A percentile compares a stretch with the other conserved stretches of the same genome.
Evolutionary conservation across 2,888 invertebrate genomes (phyloP).

Genomic region (Strigamia transsilvanica): DNA sequence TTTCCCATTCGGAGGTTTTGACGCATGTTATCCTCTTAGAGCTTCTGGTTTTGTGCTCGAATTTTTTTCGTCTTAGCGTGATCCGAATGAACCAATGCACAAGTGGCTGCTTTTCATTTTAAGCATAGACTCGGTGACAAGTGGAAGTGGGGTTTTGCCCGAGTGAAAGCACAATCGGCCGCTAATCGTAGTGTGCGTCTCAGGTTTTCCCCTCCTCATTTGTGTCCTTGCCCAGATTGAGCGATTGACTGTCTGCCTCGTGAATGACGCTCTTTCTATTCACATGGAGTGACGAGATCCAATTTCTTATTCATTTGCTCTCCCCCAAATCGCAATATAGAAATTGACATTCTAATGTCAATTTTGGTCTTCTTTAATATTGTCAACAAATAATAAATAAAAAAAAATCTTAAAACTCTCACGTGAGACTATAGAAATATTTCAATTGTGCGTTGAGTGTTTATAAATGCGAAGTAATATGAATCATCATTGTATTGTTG

Average conservation of each 20-base stretch:
- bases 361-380: not conserved
- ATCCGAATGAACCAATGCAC: slow-evolving; percentile 37
- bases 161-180: slow-evolving; percentile 43
- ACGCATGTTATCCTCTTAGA: slow-evolving; percentile 44
- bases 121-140: slow-evolving; percentile 49
- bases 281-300: slow-evolving; percentile 11
- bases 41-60: not conserved
- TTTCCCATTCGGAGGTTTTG: not conserved
- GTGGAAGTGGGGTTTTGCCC: slow-evolving; percentile 40
- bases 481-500: slow-evolving; percentile 7
- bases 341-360: not conserved
- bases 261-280: slow-evolving; percentile 40
- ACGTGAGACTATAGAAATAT: not conserved
- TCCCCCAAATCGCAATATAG: not conserved
- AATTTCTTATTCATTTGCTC: slow-evolving; percentile 4
- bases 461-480: slow-evolving; percentile 29
- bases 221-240: slow-evolving; percentile 42
- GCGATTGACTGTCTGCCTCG: slow-evolving; percentile 49
- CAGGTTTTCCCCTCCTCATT: slow-evolving; percentile 34
- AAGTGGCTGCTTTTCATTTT: slow-evolving; percentile 45
- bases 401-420: not conserved
- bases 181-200: slow-evolving; percentile 45
- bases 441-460: not conserved
- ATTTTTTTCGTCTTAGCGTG: slow-evolving; percentile 4
- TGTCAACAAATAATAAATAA: not conserved